Conservation (phyloP, 2,888 invertebrate species). For the Troides helena region DNA sequence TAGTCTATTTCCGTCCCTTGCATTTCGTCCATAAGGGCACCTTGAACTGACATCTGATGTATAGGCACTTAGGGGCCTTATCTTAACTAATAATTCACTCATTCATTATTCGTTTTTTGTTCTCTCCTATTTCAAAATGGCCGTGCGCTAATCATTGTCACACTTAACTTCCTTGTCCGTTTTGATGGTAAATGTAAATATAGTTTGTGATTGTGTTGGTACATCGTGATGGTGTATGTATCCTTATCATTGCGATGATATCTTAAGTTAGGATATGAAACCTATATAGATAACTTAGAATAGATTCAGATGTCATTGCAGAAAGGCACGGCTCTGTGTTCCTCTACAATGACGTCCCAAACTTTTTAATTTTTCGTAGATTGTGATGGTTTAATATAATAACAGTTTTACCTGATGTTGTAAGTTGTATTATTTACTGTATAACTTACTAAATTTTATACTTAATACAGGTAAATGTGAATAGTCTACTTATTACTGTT, state of each 20-base stretch:
- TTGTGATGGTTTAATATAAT: too few relatives aligned
- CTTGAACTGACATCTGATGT: slow-evolving; percentile 26
- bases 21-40: slow-evolving; percentile 22
- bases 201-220: not conserved
- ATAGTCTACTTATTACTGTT: too few relatives aligned
- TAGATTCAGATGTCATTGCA: too few relatives aligned
- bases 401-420: too few relatives aligned
- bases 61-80: slow-evolving; percentile 29
- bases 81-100: slow-evolving; percentile 27
- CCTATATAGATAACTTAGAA: too few relatives aligned
- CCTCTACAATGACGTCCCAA: too few relatives aligned
- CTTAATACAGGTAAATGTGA: too few relatives aligned
- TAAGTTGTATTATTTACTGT: too few relatives aligned
- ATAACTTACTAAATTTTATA: too few relatives aligned
- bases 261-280: too few relatives aligned
- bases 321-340: too few relatives aligned
- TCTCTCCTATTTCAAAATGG: slow-evolving; percentile 21
- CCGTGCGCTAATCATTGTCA: slow-evolving; percentile 11
- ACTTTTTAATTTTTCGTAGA: too few relatives aligned
- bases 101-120: slow-evolving; percentile 26
- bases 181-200: not conserved
- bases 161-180: slow-evolving; percentile 11
- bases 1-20: slow-evolving; percentile 22
- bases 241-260: not conserved
- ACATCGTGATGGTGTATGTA: not conserved